Percentiles rank a stretch among this genome's conserved stretches.
Conservation (phyloP, 2,888 invertebrate genomes). For the Tinea pellionella region DNA sequence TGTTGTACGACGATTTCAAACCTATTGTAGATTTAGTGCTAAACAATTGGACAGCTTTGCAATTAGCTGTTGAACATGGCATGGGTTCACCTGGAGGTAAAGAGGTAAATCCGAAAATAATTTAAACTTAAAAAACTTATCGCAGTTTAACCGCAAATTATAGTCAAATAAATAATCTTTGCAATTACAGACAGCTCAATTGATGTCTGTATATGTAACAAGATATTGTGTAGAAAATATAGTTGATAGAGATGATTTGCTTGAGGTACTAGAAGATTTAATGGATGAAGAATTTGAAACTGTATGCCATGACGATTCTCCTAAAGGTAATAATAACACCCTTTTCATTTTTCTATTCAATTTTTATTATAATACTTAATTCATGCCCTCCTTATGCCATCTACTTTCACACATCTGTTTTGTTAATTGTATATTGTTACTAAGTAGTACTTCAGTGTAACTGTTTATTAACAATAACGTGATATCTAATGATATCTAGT, state of each 20-base stretch:
- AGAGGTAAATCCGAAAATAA: slow-evolving; percentile 52
- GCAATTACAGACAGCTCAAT: slow-evolving; percentile 68
- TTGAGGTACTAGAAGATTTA: slow-evolving; percentile 74
- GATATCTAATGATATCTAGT: too few relatives aligned
- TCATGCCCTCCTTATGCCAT: too few relatives aligned
- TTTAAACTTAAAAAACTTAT: not conserved
- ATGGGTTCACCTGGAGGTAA: slow-evolving; percentile 78
- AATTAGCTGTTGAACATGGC: slow-evolving; percentile 79
- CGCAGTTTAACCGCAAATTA: not conserved
- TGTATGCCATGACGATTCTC: slow-evolving; percentile 77
- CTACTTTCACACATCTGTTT: too few relatives aligned
- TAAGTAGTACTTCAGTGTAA: too few relatives aligned
- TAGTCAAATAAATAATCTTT: not conserved
- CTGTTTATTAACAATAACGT: too few relatives aligned
- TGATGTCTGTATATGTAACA: slow-evolving; percentile 73
- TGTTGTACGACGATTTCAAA: slow-evolving; percentile 67
- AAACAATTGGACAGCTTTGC: slow-evolving; percentile 78
- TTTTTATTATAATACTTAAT: too few relatives aligned
- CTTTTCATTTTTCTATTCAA: not conserved
- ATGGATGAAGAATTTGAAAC: slow-evolving; percentile 82
- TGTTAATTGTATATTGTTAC: too few relatives aligned
- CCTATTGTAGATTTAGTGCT: slow-evolving; percentile 74
- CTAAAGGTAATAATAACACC: slow-evolving; percentile 58
- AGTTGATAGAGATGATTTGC: slow-evolving; percentile 69
- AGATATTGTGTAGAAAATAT: slow-evolving; percentile 73